Evolutionary conservation across 1,140 invertebrate species (phyloP).

Genomic region (Drosophila truncata): DNA sequence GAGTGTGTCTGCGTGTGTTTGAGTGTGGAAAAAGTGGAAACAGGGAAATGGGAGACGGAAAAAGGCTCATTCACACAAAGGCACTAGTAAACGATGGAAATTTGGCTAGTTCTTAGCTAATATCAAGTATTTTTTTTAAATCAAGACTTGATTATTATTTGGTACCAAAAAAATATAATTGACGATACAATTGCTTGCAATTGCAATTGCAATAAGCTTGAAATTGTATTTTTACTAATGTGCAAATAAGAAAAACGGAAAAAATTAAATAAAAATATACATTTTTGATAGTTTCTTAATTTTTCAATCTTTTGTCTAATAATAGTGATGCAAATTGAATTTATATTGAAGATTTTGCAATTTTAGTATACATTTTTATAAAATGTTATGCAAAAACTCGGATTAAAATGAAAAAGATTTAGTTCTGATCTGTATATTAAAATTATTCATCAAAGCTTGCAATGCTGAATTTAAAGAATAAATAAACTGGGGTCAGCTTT

Average conservation of each 20-base stretch:
- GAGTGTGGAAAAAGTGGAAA: constrained; percentile 15
- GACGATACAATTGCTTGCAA: background rate
- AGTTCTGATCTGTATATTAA: background rate
- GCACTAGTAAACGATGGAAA: background rate
- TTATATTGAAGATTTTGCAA: background rate
- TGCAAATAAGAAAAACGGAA: background rate
- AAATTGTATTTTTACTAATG: background rate
- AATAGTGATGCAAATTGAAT: background rate
- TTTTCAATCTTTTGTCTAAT: background rate
- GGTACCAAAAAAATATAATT: background rate
- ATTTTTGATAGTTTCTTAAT: background rate
- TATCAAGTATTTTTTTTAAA: background rate
- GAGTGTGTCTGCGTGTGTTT: constrained; percentile 9
- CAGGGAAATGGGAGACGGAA: background rate
- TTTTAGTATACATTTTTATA: background rate
- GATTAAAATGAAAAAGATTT: background rate
- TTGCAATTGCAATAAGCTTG: too few species aligned
- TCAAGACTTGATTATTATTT: background rate
- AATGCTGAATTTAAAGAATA: too few species aligned
- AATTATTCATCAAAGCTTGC: background rate
- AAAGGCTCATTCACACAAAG: constrained; percentile 5
- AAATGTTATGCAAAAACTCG: background rate
- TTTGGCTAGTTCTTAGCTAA: background rate
- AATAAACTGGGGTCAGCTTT: background rate
- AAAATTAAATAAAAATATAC: background rate